These are phyloP conservation scores for Ctenomys sociabilis DNA, from an alignment of 2,113 vertebrate genomes.

Conservation along the genomic window DNA sequence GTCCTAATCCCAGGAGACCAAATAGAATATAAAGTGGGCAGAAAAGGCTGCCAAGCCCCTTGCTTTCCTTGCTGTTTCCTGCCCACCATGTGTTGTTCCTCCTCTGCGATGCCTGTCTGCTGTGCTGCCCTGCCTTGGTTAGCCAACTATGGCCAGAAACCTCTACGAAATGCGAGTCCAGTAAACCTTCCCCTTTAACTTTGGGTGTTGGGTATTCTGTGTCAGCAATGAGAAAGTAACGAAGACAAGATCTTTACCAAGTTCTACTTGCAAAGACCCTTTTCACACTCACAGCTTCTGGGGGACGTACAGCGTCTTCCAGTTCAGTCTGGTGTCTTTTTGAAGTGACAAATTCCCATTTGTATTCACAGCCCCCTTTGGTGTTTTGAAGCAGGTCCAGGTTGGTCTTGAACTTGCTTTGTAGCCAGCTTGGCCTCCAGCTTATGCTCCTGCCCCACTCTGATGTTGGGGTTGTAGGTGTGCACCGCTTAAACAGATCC, in stretches of 20 bases:
- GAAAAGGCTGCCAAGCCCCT: background rate
- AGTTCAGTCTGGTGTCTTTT: background rate
- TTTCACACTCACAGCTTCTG: background rate
- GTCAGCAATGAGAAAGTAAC: background rate
- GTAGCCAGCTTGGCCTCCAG: background rate
- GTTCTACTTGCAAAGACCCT: background rate
- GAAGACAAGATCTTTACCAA: background rate
- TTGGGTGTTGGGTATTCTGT: background rate
- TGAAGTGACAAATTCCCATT: background rate
- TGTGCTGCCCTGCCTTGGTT: background rate
- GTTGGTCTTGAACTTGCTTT: background rate
- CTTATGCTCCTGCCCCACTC: background rate
- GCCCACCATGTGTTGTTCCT: background rate
- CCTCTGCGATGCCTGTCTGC: background rate
- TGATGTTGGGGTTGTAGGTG: background rate
- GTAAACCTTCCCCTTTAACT: background rate
- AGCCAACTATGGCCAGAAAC: background rate
- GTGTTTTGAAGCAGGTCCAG: background rate
- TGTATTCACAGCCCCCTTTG: background rate
- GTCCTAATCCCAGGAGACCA: background rate
- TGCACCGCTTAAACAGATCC: background rate
- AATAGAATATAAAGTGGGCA: no score
- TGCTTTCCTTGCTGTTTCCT: background rate
- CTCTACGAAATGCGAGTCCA: background rate
- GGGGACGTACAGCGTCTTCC: background rate